Conservation (phyloP, 2,888 invertebrate species). For the Lucinisca nassula region DNA sequence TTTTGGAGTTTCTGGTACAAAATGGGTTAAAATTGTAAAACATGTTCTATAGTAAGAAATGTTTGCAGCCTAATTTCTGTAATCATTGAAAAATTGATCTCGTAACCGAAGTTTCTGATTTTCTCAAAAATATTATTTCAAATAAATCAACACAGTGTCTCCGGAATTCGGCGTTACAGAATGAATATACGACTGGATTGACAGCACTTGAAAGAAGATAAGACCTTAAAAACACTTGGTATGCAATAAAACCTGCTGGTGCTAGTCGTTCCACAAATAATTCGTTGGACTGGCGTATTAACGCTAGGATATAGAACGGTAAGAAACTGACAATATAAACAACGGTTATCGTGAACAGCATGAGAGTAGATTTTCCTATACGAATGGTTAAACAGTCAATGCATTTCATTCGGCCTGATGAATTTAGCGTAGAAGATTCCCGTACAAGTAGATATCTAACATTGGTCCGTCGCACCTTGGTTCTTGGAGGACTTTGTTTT, state of each 20-base stretch:
- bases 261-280: slow-evolving; percentile 47
- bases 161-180: slow-evolving; percentile 76
- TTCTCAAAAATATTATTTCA: background rate
- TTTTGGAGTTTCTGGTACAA: too few relatives aligned
- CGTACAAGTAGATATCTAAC: slow-evolving; percentile 60
- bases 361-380: slow-evolving; percentile 75
- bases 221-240: slow-evolving; percentile 76
- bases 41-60: too few relatives aligned
- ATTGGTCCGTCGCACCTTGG: slow-evolving; percentile 18
- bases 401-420: slow-evolving; percentile 52
- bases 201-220: slow-evolving; percentile 79
- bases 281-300: slow-evolving; percentile 68
- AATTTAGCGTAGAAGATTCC: slow-evolving; percentile 56
- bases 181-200: slow-evolving; percentile 80
- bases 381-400: slow-evolving; percentile 58
- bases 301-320: slow-evolving; percentile 77
- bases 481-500: slow-evolving; percentile 2
- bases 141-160: slow-evolving; percentile 47
- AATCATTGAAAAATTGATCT: too few relatives aligned
- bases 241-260: slow-evolving; percentile 60
- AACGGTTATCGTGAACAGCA: slow-evolving; percentile 79
- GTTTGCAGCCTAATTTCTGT: too few relatives aligned
- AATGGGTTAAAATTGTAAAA: too few relatives aligned
- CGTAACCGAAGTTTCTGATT: too few relatives aligned
- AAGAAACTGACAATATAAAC: slow-evolving; percentile 78